Evolutionary conservation across 2,888 invertebrate genomes (phyloP), one percentile per base, ranked within the genome.

Genomic region (Athetis lepigone): DNA sequence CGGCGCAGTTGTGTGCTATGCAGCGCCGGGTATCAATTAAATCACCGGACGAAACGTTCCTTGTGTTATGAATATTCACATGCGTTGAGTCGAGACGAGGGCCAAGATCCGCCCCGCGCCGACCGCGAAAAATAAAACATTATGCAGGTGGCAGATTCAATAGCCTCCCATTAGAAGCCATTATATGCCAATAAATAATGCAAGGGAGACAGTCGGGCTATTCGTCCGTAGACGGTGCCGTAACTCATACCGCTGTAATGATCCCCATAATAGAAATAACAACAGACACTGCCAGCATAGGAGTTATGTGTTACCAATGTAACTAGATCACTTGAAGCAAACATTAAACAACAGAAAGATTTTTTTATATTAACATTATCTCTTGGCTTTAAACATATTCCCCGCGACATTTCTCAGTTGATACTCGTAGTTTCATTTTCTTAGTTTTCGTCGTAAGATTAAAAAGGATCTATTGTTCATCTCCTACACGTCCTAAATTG

Each of bases 121-220:
- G 82, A 77, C 82, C 75, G 74, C 66, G 84, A 77, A 86, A 88
- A 90, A 92, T 92, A 90, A 92, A 93, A 90, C 89, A 90, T 85
- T 85, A 85, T 86, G 88, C 89, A 91, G 89, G 91, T 93, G 93
- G 92, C 90, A 90, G 90, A 92, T 94, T 93, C 92, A 94, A 95
- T 94, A 93, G 91, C 91, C 89, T 88, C 89, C 93, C 90, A 95
- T 95, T 95, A 95, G 91, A 90, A 90, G 86, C 91, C 90, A 95
- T 95, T 95, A 95, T 92, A 88, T 88, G 91, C 88, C 91, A 91
- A 94, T 95, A 95, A 95, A 95, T 95, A 93, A 92, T 89, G 83
- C 78, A 78, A 85, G 90, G 82, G 88, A 92, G 93, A 92, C 91
- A 91, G 90, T 88, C 84, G 83, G 79, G 85, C 88, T 87, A 88